phyloP scores from a whole-genome alignment of 2,113 vertebrate species.

The Coracopsis vasa region DNA sequence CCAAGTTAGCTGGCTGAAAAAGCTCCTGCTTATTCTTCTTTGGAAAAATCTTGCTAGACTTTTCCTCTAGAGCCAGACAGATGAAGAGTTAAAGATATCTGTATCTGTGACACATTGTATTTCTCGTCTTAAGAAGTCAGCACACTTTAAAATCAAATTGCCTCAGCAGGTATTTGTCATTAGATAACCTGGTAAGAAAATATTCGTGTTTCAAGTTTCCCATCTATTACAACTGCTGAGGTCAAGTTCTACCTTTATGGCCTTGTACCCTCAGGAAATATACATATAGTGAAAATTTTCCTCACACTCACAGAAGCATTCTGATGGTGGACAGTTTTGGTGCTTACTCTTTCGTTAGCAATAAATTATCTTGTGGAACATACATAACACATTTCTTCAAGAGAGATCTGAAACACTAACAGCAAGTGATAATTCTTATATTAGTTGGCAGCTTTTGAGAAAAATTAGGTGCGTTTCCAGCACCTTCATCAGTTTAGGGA shows the following conservation, averaged over 20 bases:
- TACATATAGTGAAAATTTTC: neutral
- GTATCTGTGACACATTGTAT: neutral
- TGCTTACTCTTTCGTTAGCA: neutral
- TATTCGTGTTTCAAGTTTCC: neutral
- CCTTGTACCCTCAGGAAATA: neutral
- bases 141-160: neutral
- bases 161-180: neutral
- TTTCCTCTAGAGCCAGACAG: neutral
- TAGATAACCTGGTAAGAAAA: neutral
- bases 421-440: slow-evolving; percentile 18
- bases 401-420: neutral
- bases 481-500: neutral
- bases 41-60: neutral
- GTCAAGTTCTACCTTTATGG: neutral
- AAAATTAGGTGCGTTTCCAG: neutral
- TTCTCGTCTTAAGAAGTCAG: neutral
- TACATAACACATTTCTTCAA: neutral
- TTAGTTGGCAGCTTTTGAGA: neutral
- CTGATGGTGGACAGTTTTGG: neutral
- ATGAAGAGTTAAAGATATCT: neutral
- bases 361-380: neutral
- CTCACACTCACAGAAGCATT: neutral
- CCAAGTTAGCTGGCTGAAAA: neutral
- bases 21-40: neutral
- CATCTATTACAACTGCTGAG: neutral